phyloP scores from a whole-genome alignment of 92 coral and sea anemone genomes.

The Siderastrea siderea region DNA sequence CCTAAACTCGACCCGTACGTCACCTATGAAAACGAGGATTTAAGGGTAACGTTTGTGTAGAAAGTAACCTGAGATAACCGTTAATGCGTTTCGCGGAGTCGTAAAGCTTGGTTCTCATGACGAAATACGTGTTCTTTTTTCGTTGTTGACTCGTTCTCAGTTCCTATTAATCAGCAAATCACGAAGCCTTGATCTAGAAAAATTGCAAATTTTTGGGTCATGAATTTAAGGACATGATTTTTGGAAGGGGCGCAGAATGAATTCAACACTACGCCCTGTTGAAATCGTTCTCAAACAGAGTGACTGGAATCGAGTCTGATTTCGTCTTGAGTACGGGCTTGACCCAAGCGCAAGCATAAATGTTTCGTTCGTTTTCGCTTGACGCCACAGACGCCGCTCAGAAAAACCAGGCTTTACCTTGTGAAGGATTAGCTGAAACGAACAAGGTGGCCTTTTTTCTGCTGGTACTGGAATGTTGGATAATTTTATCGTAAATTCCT shows the following conservation, averaged over 20 bases:
- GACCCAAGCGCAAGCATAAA: background rate
- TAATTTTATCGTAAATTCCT: no score
- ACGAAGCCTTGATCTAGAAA: background rate
- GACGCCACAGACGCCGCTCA: background rate
- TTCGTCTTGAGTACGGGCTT: background rate
- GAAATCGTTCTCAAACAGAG: no score
- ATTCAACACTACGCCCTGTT: no score
- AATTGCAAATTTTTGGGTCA: background rate
- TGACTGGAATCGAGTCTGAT: background rate
- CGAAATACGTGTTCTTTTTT: background rate
- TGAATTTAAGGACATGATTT: background rate
- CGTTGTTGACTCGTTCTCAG: background rate
- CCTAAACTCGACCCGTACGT: slow-evolving; percentile 84
- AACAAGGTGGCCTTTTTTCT: background rate
- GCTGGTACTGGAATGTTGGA: no score
- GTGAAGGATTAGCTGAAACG: background rate
- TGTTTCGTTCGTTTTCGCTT: background rate
- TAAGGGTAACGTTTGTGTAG: slow-evolving; percentile 94
- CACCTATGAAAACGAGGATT: slow-evolving; percentile 85
- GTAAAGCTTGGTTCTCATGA: background rate
- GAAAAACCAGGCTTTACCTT: background rate
- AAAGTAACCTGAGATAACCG: background rate
- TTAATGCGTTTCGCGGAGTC: background rate
- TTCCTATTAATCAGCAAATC: background rate
- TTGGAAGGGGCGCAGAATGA: background rate